phyloP scores from a whole-genome alignment of 1,140 invertebrate genomes.

The Andrena cerasifolii region DNA sequence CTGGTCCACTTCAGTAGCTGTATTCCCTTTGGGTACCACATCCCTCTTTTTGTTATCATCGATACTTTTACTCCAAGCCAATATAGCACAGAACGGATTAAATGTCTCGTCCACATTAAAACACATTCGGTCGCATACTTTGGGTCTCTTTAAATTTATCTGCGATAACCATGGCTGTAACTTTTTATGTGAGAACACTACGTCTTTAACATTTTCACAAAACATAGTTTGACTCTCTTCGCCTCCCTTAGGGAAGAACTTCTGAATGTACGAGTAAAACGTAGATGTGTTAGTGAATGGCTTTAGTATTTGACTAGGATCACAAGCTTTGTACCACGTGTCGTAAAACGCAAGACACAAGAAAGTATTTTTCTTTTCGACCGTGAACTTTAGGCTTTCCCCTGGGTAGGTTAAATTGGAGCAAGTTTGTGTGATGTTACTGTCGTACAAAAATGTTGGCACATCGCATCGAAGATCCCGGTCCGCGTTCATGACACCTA shows the following conservation, averaged over 20 bases:
- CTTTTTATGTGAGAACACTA: slow-evolving; percentile 19
- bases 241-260: neutral
- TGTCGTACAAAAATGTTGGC: slow-evolving; percentile 38
- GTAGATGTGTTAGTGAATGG: neutral
- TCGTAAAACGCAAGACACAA: slow-evolving; percentile 62
- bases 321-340: slow-evolving; percentile 46
- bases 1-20: too few species aligned
- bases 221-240: neutral
- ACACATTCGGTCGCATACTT: slow-evolving; percentile 28
- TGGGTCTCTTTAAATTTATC: neutral
- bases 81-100: slow-evolving; percentile 50
- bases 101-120: slow-evolving; percentile 12
- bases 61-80: slow-evolving; percentile 49
- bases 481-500: slow-evolving; percentile 42
- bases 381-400: neutral
- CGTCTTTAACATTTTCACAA: slow-evolving; percentile 26
- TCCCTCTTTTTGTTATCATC: slow-evolving; percentile 4
- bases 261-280: slow-evolving; percentile 13
- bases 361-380: neutral
- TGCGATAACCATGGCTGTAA: neutral
- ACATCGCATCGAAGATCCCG: neutral
- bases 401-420: slow-evolving; percentile 18
- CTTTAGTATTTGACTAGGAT: neutral
- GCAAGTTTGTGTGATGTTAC: slow-evolving; percentile 28
- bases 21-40: too few species aligned